Evolutionary conservation across 2,888 invertebrate genomes (phyloP), one percentile per base, ranked within the genome.

Genomic region (Petrolisthes manimaculis): DNA sequence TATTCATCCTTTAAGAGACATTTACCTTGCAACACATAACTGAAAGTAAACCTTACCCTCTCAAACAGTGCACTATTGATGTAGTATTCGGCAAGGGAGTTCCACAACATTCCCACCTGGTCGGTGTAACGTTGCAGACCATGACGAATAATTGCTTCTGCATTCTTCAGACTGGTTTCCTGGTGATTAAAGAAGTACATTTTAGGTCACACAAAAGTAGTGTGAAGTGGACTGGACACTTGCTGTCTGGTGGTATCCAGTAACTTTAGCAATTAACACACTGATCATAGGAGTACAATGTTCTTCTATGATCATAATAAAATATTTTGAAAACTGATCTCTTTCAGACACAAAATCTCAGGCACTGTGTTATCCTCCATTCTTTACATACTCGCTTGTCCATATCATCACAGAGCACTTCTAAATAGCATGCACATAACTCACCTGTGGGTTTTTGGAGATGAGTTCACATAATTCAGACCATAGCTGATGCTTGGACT

Each of bases 401-500:
- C 24, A 18, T n/a, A 12, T 21, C n/a, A 21, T n/a, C 8, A n/a
- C 8, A n/a, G n/a, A n/a, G 14, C 8, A n/a, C 12, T 5, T 14
- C 5, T 6, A 37, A 14, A 78, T 12, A 37, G 9, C 1, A 14
- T 14, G 8, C n/a, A 9, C 61, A 24, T 0, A 14, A 69, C 53
- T 82, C 69, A 90, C 96, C 92, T 96, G 96, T 37, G 99, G 99
- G 94, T 99, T 98, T 94, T 98, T 98, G 0, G 98, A 99, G 92
- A 99, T 98, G 86, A 99, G 94, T 92, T 99, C 98, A 93, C 99
- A 99, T 71, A 99, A 94, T 93, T 99, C 99, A 94, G 98, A 98
- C 99, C 99, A 99, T 53, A 99, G 94, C 93, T 99, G 98, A 94
- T 99, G 98, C 93, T 98, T 99, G 0, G 99, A 99, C 94, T 99